phyloP scores from a whole-genome alignment of 1,140 invertebrate species.

The Papilio polytes region DNA sequence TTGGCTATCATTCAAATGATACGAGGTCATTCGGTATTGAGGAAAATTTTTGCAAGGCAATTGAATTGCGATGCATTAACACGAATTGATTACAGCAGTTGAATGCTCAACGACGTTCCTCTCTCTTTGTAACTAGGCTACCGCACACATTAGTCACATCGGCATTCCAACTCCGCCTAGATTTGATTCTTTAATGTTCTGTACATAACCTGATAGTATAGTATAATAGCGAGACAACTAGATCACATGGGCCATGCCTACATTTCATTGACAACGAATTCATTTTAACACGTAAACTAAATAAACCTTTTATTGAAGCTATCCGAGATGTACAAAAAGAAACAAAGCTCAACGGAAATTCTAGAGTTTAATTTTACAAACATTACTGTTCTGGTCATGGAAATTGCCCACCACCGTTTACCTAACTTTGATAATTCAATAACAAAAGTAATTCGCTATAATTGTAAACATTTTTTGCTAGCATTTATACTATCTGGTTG shows the following conservation, averaged over 20 bases:
- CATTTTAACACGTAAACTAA: background rate
- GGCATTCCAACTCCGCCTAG: slow-evolving; percentile 26
- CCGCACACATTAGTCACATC: slow-evolving; percentile 36
- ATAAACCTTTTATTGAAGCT: too few relatives aligned
- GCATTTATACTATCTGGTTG: too few relatives aligned
- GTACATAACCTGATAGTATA: background rate
- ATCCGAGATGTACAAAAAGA: too few relatives aligned
- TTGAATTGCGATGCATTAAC: slow-evolving; percentile 38
- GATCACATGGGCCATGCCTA: background rate
- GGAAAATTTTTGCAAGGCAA: slow-evolving; percentile 32
- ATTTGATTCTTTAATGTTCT: slow-evolving; percentile 14
- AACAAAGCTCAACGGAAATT: too few relatives aligned
- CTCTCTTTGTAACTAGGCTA: slow-evolving; percentile 40
- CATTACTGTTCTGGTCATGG: too few relatives aligned
- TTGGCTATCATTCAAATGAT: slow-evolving; percentile 35
- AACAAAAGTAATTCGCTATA: too few relatives aligned
- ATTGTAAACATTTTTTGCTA: too few relatives aligned
- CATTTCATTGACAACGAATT: background rate
- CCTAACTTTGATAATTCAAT: too few relatives aligned
- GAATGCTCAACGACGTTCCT: slow-evolving; percentile 34
- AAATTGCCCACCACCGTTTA: too few relatives aligned
- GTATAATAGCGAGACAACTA: background rate
- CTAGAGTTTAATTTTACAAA: too few relatives aligned
- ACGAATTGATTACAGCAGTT: slow-evolving; percentile 37
- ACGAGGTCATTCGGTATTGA: slow-evolving; percentile 31